Conservation (phyloP, 35 echinoderm and acorn worm species). For the Ptychodera flava region DNA sequence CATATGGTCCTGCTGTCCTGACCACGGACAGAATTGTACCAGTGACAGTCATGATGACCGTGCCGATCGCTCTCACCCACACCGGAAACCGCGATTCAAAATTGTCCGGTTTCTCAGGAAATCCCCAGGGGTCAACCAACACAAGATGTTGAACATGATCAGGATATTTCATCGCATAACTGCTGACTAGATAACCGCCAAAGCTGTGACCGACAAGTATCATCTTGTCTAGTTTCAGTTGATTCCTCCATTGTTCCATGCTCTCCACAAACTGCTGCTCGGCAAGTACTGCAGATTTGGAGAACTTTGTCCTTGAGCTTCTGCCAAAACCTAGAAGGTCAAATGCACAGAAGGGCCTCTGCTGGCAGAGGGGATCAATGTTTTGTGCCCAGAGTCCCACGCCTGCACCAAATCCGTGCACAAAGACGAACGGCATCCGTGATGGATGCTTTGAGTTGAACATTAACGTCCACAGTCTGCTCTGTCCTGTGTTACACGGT, state of each 20-base stretch:
- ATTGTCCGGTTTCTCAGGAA: constrained; percentile 37
- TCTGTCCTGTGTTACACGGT: constrained; percentile 30
- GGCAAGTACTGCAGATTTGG: constrained; percentile 46
- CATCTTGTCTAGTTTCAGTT: constrained; percentile 73
- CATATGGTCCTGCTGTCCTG: constrained; percentile 77
- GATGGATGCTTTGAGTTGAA: constrained; percentile 46
- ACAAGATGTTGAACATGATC: constrained; percentile 78
- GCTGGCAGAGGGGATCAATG: constrained; percentile 49
- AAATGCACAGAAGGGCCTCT: constrained; percentile 76
- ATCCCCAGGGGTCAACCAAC: constrained; percentile 88
- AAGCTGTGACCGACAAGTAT: constrained; percentile 89
- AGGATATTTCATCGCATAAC: constrained; percentile 74
- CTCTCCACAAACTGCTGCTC: constrained; percentile 71
- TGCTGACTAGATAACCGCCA: constrained; percentile 67
- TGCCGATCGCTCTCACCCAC: constrained; percentile 50
- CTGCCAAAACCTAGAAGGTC: constrained; percentile 84
- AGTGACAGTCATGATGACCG: constrained; percentile 58
- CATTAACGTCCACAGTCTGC: constrained; percentile 69
- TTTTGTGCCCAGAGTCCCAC: constrained; percentile 82
- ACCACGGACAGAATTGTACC: constrained; percentile 50
- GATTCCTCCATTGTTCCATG: constrained; percentile 84
- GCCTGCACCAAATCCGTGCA: constrained; percentile 88
- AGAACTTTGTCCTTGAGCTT: constrained; percentile 66
- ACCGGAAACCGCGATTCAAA: constrained; percentile 32
- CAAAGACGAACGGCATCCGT: constrained; percentile 72